A percentile compares a stretch with the other conserved stretches of the same genome.
phyloP scores from a whole-genome alignment of 2,888 invertebrate genomes.

The Eupithecia abbreviata region DNA sequence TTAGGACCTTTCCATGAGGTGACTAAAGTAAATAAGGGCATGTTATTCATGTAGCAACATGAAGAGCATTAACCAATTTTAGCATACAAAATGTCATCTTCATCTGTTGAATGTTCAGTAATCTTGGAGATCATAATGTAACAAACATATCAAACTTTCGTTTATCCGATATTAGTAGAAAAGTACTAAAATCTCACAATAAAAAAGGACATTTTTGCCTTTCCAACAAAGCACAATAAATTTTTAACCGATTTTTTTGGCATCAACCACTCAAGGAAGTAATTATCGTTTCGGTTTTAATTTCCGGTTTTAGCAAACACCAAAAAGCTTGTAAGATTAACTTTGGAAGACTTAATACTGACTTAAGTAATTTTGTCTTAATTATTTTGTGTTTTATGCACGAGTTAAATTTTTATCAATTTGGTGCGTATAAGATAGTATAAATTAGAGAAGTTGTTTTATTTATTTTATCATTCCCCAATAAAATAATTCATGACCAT shows the following conservation, averaged over 20 bases:
- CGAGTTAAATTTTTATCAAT: neutral
- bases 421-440: neutral
- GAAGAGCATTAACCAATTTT: neutral
- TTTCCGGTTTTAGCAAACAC: conserved; percentile 1
- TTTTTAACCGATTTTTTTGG: neutral
- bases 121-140: neutral
- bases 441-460: neutral
- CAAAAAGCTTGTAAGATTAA: conserved; percentile 4
- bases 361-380: neutral
- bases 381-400: neutral
- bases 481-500: no score
- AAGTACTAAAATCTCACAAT: neutral
- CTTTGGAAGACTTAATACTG: neutral
- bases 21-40: no score
- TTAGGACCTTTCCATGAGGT: no score
- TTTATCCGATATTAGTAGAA: neutral
- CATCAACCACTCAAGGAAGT: neutral
- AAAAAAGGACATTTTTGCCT: neutral
- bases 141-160: neutral
- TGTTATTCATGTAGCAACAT: neutral
- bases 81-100: neutral
- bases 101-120: neutral
- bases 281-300: conserved; percentile 12
- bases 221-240: neutral
- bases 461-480: neutral